These are phyloP conservation scores for Ctena decussata DNA, from an alignment of 2,888 invertebrate genomes.

Conservation along the genomic window DNA sequence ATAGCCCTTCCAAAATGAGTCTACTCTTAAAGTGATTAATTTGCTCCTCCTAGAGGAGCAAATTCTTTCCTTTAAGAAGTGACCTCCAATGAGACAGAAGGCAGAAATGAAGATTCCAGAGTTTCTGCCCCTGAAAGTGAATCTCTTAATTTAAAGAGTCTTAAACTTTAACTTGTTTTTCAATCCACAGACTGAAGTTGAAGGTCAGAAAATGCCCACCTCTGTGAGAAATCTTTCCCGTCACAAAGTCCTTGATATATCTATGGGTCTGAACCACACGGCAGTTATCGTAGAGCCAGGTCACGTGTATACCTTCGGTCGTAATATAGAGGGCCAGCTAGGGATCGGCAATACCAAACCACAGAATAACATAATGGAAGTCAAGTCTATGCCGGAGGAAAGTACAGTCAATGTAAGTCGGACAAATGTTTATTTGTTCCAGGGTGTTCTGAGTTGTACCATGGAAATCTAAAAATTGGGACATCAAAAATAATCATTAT, in stretches of 20 bases:
- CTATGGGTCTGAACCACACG: slow-evolving; percentile 90
- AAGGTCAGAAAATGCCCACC: slow-evolving; percentile 87
- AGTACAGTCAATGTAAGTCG: slow-evolving; percentile 85
- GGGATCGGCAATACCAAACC: slow-evolving; percentile 88
- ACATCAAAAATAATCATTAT: no score
- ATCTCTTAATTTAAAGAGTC: no score
- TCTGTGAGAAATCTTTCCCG: slow-evolving; percentile 88
- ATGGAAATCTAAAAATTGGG: no score
- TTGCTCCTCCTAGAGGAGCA: no score
- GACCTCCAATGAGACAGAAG: no score
- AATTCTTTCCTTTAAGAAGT: no score
- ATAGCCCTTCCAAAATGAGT: no score
- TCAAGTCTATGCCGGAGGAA: slow-evolving; percentile 87
- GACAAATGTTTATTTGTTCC: no score
- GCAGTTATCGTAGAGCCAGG: slow-evolving; percentile 90
- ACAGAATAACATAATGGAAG: slow-evolving; percentile 86
- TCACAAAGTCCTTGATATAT: slow-evolving; percentile 89
- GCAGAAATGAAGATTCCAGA: no score
- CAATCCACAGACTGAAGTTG: slow-evolving; percentile 85
- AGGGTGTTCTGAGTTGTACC: no score
- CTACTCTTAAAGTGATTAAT: no score
- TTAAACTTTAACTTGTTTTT: neutral
- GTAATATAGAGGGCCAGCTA: slow-evolving; percentile 90
- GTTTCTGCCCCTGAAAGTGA: no score
- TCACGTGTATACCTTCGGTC: slow-evolving; percentile 90